phyloP scores from a whole-genome alignment of 2,113 vertebrate genomes.

The Pedionomus torquatus region DNA sequence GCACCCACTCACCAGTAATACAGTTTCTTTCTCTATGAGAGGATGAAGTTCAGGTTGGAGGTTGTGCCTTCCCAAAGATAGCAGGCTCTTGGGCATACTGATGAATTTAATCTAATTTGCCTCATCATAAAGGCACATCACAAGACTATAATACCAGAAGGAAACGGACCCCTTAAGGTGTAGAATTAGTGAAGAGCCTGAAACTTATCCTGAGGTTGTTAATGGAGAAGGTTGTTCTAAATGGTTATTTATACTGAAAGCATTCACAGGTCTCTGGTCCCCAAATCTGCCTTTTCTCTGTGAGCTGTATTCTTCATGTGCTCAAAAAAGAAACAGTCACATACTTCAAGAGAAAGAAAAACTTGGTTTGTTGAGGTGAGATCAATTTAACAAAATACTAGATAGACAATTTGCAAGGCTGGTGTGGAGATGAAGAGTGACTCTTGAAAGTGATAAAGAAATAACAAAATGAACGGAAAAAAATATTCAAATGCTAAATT shows the following conservation, averaged over 20 bases:
- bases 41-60: neutral
- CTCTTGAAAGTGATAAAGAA: neutral
- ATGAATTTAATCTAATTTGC: neutral
- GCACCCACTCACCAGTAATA: neutral
- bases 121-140: neutral
- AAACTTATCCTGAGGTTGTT: neutral
- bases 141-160: neutral
- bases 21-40: neutral
- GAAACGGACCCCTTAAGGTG: neutral
- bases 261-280: neutral
- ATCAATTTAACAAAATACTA: neutral
- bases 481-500: neutral
- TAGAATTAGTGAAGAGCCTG: neutral
- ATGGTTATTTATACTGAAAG: neutral
- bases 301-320: neutral
- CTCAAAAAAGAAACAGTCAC: neutral
- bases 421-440: neutral
- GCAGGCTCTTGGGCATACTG: neutral
- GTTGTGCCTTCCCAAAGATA: neutral
- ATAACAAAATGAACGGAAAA: neutral
- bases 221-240: neutral
- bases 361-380: neutral
- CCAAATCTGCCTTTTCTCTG: neutral
- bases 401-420: neutral
- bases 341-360: neutral